These are phyloP conservation scores for Pangasianodon gigas DNA, from an alignment of 2,113 vertebrate species.

Conservation along the genomic window DNA sequence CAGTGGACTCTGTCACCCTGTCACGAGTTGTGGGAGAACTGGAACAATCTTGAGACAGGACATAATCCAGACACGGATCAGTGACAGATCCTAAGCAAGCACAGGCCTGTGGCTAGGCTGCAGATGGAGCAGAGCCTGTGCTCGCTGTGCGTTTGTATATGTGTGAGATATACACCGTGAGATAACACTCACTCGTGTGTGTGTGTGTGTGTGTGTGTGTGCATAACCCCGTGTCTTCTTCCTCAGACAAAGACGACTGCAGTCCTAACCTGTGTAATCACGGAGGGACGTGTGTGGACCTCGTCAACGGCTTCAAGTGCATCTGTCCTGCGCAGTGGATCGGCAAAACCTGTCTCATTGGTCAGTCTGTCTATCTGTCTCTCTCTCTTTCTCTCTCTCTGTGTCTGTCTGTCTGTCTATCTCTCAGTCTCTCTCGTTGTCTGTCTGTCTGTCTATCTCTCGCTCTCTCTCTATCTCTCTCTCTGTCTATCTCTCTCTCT, in stretches of 20 bases:
- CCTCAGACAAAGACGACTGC: constrained; percentile 87
- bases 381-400: background rate
- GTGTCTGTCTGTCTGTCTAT: background rate
- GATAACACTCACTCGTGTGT: constrained; percentile 1
- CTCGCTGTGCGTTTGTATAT: constrained; percentile 6
- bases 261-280: constrained; percentile 85
- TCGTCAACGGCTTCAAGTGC: constrained; percentile 86
- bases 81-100: constrained; percentile 3
- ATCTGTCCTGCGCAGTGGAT: constrained; percentile 89
- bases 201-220: background rate
- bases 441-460: background rate
- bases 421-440: background rate
- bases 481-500: constrained; percentile 11
- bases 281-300: constrained; percentile 86
- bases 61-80: constrained; percentile 18
- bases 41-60: background rate
- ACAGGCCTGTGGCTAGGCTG: background rate
- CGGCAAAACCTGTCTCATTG: constrained; percentile 89
- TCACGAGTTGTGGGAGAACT: background rate
- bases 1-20: background rate
- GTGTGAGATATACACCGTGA: background rate
- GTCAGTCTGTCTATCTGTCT: constrained; percentile 65
- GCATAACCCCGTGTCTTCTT: background rate
- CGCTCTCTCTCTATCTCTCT: background rate
- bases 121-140: constrained; percentile 7